A percentile compares a stretch with the other conserved stretches of the same genome.
Evolutionary conservation across 1,140 invertebrate species (phyloP).

Genomic region (Psix sp.): DNA sequence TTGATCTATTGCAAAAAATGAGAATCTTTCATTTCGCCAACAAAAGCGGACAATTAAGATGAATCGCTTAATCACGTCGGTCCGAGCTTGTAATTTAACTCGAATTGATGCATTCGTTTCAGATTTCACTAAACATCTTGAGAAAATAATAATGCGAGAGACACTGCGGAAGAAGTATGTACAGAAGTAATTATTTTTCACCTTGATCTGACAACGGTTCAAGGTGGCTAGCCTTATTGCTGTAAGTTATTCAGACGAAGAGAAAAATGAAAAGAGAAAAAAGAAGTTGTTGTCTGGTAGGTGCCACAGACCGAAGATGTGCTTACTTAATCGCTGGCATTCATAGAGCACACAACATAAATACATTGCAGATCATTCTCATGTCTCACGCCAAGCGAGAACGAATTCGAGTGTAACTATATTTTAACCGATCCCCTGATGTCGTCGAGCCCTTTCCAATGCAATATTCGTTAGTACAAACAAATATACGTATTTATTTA

Average conservation of each 20-base stretch:
- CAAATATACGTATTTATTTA: conserved; percentile 38
- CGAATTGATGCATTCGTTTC: not conserved
- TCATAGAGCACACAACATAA: conserved; percentile 43
- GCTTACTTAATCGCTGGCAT: conserved; percentile 58
- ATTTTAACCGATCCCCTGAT: conserved; percentile 6
- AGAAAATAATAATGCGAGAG: conserved; percentile 33
- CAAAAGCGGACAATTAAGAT: too few relatives aligned
- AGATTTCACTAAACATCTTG: conserved; percentile 50
- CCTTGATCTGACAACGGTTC: conserved; percentile 47
- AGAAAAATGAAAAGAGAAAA: conserved; percentile 18
- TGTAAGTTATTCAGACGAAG: conserved; percentile 63
- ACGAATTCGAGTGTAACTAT: conserved; percentile 30
- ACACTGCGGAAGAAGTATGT: conserved; percentile 50
- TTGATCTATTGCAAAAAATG: too few relatives aligned
- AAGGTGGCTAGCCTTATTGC: conserved; percentile 65
- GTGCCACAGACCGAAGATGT: conserved; percentile 59
- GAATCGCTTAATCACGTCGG: too few relatives aligned
- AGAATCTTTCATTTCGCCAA: too few relatives aligned
- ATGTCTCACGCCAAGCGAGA: conserved; percentile 40
- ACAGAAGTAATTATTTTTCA: conserved; percentile 68
- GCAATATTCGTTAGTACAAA: conserved; percentile 51
- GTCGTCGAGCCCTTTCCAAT: conserved; percentile 26
- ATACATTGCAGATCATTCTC: conserved; percentile 31
- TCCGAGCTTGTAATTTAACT: too few relatives aligned
- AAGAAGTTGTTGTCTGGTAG: conserved; percentile 59